Evolutionary conservation across 1,140 invertebrate species (phyloP).

Genomic region (Apis florea): DNA sequence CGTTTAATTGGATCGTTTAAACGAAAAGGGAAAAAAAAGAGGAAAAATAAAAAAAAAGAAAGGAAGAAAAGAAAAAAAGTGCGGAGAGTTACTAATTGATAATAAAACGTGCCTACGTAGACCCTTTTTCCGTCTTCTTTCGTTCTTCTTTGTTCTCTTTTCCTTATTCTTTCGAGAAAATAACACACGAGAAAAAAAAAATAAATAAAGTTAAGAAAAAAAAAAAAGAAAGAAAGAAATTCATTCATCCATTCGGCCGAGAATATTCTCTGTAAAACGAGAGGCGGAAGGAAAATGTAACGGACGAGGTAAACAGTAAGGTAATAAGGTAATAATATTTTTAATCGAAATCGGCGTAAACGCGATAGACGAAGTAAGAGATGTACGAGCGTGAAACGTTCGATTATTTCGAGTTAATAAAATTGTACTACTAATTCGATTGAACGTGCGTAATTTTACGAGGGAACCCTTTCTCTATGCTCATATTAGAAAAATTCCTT

Average conservation of each 20-base stretch:
- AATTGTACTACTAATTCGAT: constrained; percentile 12
- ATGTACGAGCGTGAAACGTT: constrained; percentile 54
- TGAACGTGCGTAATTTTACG: no score
- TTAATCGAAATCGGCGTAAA: constrained; percentile 18
- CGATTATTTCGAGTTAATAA: constrained; percentile 38
- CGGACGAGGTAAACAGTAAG: no score
- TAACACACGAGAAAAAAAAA: background rate
- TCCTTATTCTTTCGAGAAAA: background rate
- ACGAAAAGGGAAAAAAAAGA: background rate
- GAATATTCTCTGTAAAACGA: background rate
- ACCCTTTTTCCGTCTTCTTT: constrained; percentile 17
- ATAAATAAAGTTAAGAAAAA: background rate
- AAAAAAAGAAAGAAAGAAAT: background rate
- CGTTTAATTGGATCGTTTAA: constrained; percentile 50
- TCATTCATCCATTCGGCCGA: no score
- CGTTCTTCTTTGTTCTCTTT: background rate
- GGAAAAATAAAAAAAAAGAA: background rate
- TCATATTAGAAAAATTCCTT: no score
- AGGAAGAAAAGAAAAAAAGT: background rate
- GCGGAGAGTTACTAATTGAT: constrained; percentile 56
- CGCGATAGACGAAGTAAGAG: constrained; percentile 5
- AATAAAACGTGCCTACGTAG: constrained; percentile 67
- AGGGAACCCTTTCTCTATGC: no score
- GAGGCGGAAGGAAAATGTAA: background rate
- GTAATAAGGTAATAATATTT: constrained; percentile 16